A percentile compares a stretch with the other conserved stretches of the same genome.
These are phyloP conservation scores for Balanococcus diminutus DNA, from an alignment of 2,888 invertebrate species.

Conservation along the genomic window DNA sequence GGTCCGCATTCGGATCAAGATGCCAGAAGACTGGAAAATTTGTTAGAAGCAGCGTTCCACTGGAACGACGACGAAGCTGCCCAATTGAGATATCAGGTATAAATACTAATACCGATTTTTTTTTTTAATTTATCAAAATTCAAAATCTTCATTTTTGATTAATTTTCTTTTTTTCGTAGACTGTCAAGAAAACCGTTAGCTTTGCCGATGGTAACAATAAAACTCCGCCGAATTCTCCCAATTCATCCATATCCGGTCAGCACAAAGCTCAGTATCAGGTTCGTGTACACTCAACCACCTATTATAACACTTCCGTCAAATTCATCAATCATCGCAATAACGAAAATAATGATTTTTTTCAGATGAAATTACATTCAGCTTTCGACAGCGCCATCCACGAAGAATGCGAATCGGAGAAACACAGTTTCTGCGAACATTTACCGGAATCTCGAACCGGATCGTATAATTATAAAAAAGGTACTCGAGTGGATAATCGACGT, in stretches of 20 bases:
- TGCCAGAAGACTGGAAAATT: constrained; percentile 59
- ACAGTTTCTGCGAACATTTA: constrained; percentile 50
- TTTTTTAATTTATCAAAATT: too few species aligned
- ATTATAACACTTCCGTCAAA: too few species aligned
- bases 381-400: constrained; percentile 49
- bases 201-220: constrained; percentile 67
- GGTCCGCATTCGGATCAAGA: constrained; percentile 57
- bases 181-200: constrained; percentile 71
- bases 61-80: constrained; percentile 73
- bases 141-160: neutral
- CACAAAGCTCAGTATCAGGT: constrained; percentile 51
- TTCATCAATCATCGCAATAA: neutral
- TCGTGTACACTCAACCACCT: too few species aligned
- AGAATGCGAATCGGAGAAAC: constrained; percentile 50
- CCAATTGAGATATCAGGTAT: constrained; percentile 64
- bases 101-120: neutral
- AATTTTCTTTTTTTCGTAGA: neutral
- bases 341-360: neutral
- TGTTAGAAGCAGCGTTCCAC: constrained; percentile 65
- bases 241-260: constrained; percentile 42
- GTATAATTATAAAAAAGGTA: constrained; percentile 52
- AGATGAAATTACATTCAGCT: constrained; percentile 50
- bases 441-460: constrained; percentile 46
- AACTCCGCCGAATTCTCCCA: constrained; percentile 60
- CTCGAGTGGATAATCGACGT: too few species aligned